Evolutionary conservation across 2,888 invertebrate species (phyloP).

Genomic region (Tetragonula carbonaria): DNA sequence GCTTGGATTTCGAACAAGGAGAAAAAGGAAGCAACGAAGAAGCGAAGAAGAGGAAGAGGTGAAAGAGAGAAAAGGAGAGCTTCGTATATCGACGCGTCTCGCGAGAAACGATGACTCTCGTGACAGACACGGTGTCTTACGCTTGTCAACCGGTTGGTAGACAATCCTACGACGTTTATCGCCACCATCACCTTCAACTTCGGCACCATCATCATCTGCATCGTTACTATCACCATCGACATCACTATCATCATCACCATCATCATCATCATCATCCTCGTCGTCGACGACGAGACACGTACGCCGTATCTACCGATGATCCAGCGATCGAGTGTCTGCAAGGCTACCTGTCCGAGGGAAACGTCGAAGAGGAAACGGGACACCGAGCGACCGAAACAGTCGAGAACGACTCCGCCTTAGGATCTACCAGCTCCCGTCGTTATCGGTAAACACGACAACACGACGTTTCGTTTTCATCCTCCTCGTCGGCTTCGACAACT

Average conservation of each 20-base stretch:
- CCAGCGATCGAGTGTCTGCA: conserved; percentile 62
- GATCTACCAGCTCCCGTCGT: conserved; percentile 21
- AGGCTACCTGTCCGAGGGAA: conserved; percentile 45
- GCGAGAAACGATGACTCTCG: conserved; percentile 82
- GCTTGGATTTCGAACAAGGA: background rate
- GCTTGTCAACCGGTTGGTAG: conserved; percentile 79
- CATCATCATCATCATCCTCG: conserved; percentile 62
- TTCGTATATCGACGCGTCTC: background rate
- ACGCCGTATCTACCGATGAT: conserved; percentile 62
- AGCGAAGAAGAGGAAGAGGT: background rate
- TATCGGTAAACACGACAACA: conserved; percentile 36
- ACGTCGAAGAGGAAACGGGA: conserved; percentile 67
- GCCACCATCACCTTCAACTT: conserved; percentile 64
- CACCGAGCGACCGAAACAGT: background rate
- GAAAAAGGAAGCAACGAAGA: background rate
- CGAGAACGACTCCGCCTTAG: conserved; percentile 17
- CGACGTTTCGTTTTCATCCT: background rate
- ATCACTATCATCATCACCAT: conserved; percentile 56
- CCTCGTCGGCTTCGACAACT: background rate
- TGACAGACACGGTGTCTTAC: conserved; percentile 81
- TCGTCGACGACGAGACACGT: conserved; percentile 69
- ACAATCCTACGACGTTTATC: conserved; percentile 77
- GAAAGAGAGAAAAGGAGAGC: background rate
- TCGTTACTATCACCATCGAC: conserved; percentile 61
- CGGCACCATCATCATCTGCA: conserved; percentile 67